Conservation (phyloP, 2,113 vertebrate species). For the Rhinolophus ferrumequinum region DNA sequence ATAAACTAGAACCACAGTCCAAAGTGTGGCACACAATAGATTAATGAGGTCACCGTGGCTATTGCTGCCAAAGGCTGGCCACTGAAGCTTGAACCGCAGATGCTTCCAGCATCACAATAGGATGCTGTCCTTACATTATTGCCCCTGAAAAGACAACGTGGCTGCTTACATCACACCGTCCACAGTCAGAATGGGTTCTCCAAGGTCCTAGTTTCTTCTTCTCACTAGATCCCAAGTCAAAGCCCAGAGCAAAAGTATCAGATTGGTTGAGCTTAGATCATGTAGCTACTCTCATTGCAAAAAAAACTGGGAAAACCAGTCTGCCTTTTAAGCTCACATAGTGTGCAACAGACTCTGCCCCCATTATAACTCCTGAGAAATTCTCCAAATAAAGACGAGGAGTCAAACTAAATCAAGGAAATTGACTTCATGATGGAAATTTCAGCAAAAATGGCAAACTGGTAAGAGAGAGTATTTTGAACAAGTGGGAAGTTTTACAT, state of each 20-base stretch:
- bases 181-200: not conserved
- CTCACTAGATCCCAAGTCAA: not conserved
- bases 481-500: not conserved
- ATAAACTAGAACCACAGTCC: not conserved
- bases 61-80: not conserved
- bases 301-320: not conserved
- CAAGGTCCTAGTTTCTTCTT: not conserved
- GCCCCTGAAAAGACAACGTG: not conserved
- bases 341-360: not conserved
- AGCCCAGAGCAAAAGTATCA: not conserved
- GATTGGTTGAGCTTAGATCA: not conserved
- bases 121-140: not conserved
- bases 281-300: not conserved
- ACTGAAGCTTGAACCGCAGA: not conserved
- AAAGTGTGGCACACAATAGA: not conserved
- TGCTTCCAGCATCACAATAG: not conserved
- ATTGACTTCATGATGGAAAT: not conserved
- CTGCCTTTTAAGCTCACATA: not conserved
- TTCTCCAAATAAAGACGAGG: slow-evolving; percentile 24
- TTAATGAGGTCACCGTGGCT: not conserved
- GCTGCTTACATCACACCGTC: not conserved
- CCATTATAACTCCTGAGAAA: not conserved
- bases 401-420: slow-evolving; percentile 3
- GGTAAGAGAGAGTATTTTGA: slow-evolving; percentile 20
- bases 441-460: slow-evolving; percentile 27